phyloP scores from a whole-genome alignment of 2,888 invertebrate genomes.

The Meghimatium bilineatum region DNA sequence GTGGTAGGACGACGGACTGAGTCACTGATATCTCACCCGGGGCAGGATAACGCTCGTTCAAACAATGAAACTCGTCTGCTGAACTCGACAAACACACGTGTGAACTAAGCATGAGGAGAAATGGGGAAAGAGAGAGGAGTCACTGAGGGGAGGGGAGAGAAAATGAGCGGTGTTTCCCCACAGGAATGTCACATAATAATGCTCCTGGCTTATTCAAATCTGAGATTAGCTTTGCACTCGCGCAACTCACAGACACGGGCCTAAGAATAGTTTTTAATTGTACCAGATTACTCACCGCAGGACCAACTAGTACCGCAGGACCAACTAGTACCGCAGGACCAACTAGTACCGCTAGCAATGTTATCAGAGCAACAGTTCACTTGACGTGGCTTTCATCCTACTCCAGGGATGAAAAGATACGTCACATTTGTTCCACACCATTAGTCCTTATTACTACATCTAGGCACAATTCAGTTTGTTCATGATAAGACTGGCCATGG shows the following conservation, averaged over 20 bases:
- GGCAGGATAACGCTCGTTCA: not conserved
- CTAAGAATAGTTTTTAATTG: not conserved
- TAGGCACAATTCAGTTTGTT: too few species aligned
- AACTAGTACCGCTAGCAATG: not conserved
- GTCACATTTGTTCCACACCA: too few species aligned
- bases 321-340: not conserved
- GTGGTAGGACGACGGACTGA: not conserved
- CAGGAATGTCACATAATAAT: not conserved
- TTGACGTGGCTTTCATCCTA: too few species aligned
- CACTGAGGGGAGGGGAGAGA: too few species aligned
- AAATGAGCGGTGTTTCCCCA: too few species aligned
- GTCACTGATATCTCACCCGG: not conserved
- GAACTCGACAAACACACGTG: not conserved
- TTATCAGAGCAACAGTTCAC: too few species aligned
- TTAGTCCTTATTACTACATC: too few species aligned
- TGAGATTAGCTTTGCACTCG: not conserved
- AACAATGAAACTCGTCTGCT: not conserved
- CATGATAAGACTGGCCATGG: too few species aligned
- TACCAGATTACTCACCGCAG: not conserved
- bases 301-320: not conserved
- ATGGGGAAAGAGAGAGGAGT: not conserved
- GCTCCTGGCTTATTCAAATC: not conserved
- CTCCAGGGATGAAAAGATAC: too few species aligned
- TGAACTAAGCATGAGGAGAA: not conserved
- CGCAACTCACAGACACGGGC: not conserved